Evolutionary conservation across 2,888 invertebrate species (phyloP), one percentile per base, ranked within the genome.

Genomic region (Cremastinae sp.): DNA sequence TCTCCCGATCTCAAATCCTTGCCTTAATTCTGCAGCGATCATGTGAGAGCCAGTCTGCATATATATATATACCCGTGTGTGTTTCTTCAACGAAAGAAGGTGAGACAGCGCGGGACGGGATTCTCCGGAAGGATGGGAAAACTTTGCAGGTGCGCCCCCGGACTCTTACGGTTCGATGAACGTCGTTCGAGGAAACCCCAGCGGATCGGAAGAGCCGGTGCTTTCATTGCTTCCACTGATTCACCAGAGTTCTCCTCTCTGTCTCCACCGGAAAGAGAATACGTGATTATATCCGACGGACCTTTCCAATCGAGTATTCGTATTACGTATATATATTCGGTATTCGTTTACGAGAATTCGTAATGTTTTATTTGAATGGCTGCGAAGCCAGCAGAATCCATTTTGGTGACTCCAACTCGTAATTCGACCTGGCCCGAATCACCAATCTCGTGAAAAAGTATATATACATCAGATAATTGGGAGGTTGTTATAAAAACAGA

Each of bases 201-300:
- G 64, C 59, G 86, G 86, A 76, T 80, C 74, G 75, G 73, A 83
- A 82, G 79, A 82, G 83, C 84, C 85, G 83, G 84, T 85, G 84
- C 85, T 85, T 84, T 82, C 84, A 85, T 85, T 83, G 86, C 84
- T 82, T 83, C 80, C 81, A 84, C 66, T 75, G 75, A 80, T 77
- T 86, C 87, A 54, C 64, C 58, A 85, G 87, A 87, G 83, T 78
- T 83, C 82, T 56, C 38, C 41, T 62, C 54, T 69, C 78, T 66
- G 65, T 77, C 78, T 79, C 80, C 80, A 81, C 79, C 78, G 82
- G 85, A 88, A 88, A 88, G 87, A 84, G 88, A 88, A 88, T 88
- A 83, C 82, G 77, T 87, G 87, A 88, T 88, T 87, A 88, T 84
- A 76, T 76, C n/a, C n/a, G 47, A 20, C 16, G 65, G 69, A 77